Conservation (phyloP, 2,888 invertebrate genomes). For the Arrhopalites spinosus region DNA sequence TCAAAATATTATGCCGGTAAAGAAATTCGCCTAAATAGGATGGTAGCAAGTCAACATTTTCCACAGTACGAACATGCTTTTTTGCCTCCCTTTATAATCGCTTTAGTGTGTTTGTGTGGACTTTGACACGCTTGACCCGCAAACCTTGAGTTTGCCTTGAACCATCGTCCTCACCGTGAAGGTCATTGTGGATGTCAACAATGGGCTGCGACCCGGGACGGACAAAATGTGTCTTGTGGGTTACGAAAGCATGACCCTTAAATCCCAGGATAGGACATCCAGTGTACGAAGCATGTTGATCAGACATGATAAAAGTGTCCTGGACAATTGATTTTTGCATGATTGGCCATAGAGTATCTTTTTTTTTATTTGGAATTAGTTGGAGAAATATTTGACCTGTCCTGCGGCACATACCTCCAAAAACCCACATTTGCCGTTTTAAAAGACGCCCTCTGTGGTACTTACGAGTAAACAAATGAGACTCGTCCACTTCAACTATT, state of each 20-base stretch:
- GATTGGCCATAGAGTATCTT: conserved; percentile 23
- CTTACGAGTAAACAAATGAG: conserved; percentile 35
- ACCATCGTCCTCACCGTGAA: not conserved
- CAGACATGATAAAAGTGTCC: conserved; percentile 27
- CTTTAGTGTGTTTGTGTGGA: conserved; percentile 5
- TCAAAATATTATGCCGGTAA: too few species aligned
- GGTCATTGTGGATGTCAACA: not conserved
- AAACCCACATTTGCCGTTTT: conserved; percentile 24
- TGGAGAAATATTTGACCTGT: conserved; percentile 14
- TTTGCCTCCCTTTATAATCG: not conserved
- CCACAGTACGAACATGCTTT: not conserved
- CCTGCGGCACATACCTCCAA: conserved; percentile 17
- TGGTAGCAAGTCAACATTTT: not conserved
- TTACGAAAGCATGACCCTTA: conserved; percentile 31
- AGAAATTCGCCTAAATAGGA: conserved; percentile 1
- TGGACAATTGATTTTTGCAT: conserved; percentile 5
- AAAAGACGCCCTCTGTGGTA: conserved; percentile 37
- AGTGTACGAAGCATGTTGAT: conserved; percentile 9
- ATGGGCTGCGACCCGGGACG: not conserved
- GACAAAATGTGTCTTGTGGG: conserved; percentile 26
- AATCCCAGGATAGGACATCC: conserved; percentile 4
- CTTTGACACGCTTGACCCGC: not conserved
- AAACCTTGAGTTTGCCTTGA: not conserved
- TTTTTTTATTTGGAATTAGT: not conserved
- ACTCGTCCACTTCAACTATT: conserved; percentile 43